These are phyloP conservation scores for Alligator sinensis DNA, from an alignment of 2,113 vertebrate genomes.

Conservation along the genomic window DNA sequence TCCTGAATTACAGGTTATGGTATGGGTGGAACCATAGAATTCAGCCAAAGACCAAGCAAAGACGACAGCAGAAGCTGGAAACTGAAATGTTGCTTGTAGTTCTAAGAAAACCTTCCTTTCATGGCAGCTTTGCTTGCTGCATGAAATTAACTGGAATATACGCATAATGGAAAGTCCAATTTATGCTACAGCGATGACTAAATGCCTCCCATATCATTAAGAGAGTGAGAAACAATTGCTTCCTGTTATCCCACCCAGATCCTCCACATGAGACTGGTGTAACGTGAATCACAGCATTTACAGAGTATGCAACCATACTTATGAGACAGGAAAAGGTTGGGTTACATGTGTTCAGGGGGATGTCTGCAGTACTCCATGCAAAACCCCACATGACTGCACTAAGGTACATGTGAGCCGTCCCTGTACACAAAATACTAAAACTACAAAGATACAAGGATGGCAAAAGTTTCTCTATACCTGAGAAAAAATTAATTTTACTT, in stretches of 20 bases:
- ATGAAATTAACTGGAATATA: background rate
- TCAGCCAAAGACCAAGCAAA: background rate
- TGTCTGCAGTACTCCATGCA: background rate
- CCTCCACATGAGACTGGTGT: background rate
- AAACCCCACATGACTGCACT: background rate
- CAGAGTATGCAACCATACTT: background rate
- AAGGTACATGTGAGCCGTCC: background rate
- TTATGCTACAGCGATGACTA: slow-evolving; percentile 17
- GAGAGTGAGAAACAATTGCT: background rate
- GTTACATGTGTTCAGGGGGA: background rate
- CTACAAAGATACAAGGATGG: background rate
- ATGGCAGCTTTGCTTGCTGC: background rate
- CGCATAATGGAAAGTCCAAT: background rate
- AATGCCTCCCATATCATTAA: background rate
- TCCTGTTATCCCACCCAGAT: background rate
- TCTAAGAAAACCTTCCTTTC: background rate
- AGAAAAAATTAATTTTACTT: background rate
- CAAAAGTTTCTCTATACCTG: background rate
- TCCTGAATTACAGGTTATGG: background rate
- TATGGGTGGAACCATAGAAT: background rate
- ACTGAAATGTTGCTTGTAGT: background rate
- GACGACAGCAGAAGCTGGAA: background rate
- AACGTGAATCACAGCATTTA: background rate
- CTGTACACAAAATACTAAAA: background rate
- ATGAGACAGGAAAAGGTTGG: background rate